These are phyloP conservation scores for Dusona sp. DNA, from an alignment of 2,888 invertebrate genomes.

Conservation along the genomic window DNA sequence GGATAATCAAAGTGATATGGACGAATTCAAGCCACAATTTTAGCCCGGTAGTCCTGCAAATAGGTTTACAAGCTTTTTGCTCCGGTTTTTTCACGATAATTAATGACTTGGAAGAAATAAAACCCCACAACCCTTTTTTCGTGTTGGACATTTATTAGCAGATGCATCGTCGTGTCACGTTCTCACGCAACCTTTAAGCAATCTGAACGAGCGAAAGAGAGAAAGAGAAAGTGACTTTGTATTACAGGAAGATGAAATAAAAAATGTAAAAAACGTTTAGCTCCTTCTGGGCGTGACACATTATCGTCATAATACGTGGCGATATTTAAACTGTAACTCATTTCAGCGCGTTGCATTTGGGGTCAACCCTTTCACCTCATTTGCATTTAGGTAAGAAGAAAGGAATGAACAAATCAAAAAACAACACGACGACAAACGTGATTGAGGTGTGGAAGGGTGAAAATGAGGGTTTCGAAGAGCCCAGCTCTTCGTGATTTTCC, in stretches of 20 bases:
- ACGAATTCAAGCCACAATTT: slow-evolving; percentile 61
- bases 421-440: slow-evolving; percentile 25
- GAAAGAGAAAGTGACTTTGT: slow-evolving; percentile 23
- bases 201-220: slow-evolving; percentile 48
- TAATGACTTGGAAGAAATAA: slow-evolving; percentile 63
- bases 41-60: slow-evolving; percentile 36
- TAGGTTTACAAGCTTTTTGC: slow-evolving; percentile 48
- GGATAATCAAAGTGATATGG: slow-evolving; percentile 16
- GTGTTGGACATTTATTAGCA: slow-evolving; percentile 51
- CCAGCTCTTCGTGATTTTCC: slow-evolving; percentile 1
- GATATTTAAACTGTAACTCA: slow-evolving; percentile 84
- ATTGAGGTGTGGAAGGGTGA: slow-evolving; percentile 41
- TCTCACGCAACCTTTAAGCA: slow-evolving; percentile 74
- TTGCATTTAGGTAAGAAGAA: slow-evolving; percentile 77
- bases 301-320: slow-evolving; percentile 81
- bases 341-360: slow-evolving; percentile 67
- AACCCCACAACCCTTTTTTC: slow-evolving; percentile 66
- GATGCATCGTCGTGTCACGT: slow-evolving; percentile 58
- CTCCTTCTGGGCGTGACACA: slow-evolving; percentile 82
- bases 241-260: slow-evolving; percentile 46
- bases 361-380: slow-evolving; percentile 81
- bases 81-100: slow-evolving; percentile 65
- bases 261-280: slow-evolving; percentile 61
- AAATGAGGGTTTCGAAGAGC: slow-evolving; percentile 28
- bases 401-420: slow-evolving; percentile 57